These are phyloP conservation scores for Serinus canaria DNA, from an alignment of 2,113 vertebrate genomes.

Conservation along the genomic window DNA sequence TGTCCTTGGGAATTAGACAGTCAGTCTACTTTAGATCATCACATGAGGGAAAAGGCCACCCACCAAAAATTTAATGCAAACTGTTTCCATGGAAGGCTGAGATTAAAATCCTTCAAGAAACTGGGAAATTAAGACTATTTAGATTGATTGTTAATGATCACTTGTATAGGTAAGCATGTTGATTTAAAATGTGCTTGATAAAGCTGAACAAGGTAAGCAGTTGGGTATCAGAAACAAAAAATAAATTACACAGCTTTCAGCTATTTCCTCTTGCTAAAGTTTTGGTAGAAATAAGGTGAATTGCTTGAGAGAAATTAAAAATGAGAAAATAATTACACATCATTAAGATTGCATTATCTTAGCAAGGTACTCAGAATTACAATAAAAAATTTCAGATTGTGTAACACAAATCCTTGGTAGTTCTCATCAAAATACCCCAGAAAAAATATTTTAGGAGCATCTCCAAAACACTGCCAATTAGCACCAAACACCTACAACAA, in stretches of 20 bases:
- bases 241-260: neutral
- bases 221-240: neutral
- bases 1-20: neutral
- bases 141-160: neutral
- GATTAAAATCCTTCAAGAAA: neutral
- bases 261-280: neutral
- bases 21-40: neutral
- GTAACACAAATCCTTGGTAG: neutral
- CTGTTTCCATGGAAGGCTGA: neutral
- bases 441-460: neutral
- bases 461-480: neutral
- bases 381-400: neutral
- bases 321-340: neutral
- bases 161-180: neutral
- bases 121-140: neutral
- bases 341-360: neutral
- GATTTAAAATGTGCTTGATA: neutral
- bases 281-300: neutral
- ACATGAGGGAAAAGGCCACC: neutral
- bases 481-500: neutral
- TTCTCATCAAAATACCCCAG: neutral
- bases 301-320: neutral
- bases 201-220: neutral
- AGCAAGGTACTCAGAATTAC: neutral
- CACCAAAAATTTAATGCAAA: neutral